Evolutionary conservation across 1,140 invertebrate species (phyloP).

Genomic region (Drosophila biarmipes): DNA sequence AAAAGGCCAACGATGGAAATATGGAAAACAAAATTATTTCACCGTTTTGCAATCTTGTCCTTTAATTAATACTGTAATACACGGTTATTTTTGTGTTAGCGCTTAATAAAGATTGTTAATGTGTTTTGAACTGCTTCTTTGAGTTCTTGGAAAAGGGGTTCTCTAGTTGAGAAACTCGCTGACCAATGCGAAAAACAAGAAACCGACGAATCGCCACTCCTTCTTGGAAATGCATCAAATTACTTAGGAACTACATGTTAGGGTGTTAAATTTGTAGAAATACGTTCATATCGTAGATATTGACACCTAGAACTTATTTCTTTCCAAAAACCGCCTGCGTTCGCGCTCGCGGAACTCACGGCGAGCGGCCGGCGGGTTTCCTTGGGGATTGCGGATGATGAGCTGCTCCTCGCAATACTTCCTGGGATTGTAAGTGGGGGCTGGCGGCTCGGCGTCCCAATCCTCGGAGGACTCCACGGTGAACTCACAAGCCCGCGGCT

Average conservation of each 20-base stretch:
- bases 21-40: background rate
- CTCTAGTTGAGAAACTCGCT: background rate
- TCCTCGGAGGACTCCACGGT: slow-evolving; percentile 22
- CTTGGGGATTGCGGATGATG: slow-evolving; percentile 25
- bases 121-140: background rate
- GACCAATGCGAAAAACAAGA: background rate
- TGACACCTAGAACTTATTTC: background rate
- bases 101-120: background rate
- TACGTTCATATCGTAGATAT: background rate
- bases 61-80: too few species aligned
- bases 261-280: background rate
- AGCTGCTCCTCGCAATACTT: slow-evolving; percentile 8
- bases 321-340: slow-evolving; percentile 16
- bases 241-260: background rate
- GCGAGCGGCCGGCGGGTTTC: slow-evolving; percentile 1
- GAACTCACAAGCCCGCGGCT: background rate
- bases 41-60: too few species aligned
- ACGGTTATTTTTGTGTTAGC: too few species aligned
- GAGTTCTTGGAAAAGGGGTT: background rate
- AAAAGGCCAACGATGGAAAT: background rate
- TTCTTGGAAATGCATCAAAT: background rate
- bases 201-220: background rate
- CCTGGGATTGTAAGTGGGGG: slow-evolving; percentile 36
- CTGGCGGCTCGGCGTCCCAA: slow-evolving; percentile 53
- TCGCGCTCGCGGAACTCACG: slow-evolving; percentile 31